phyloP scores from a whole-genome alignment of 2,797 vertebrate species.

The Molossus alvarezi region DNA sequence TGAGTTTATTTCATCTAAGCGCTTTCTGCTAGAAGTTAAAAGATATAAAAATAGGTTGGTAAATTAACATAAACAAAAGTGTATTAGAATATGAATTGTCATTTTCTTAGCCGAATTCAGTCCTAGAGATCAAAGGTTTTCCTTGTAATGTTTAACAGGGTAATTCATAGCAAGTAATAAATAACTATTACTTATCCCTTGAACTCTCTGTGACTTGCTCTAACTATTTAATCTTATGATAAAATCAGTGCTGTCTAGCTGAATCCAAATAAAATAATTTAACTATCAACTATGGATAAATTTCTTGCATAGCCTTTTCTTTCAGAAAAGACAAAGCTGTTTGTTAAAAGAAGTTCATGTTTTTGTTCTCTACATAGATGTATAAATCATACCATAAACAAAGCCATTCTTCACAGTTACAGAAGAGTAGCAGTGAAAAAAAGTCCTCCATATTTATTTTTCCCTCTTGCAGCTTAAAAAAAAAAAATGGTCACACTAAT shows the following conservation, averaged over 20 bases:
- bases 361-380: conserved; percentile 60
- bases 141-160: background rate
- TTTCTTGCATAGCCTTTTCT: conserved; percentile 28
- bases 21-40: conserved; percentile 20
- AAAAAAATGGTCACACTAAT: conserved; percentile 64
- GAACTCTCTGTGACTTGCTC: background rate
- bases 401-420: conserved; percentile 62
- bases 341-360: conserved; percentile 24
- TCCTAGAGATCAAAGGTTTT: background rate
- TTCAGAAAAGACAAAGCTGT: conserved; percentile 63
- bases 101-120: conserved; percentile 38
- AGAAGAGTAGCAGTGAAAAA: conserved; percentile 46
- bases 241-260: conserved; percentile 27
- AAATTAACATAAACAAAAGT: conserved; percentile 39
- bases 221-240: conserved; percentile 29
- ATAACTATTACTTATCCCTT: background rate
- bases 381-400: conserved; percentile 49
- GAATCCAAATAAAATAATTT: conserved; percentile 17
- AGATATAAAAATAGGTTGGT: background rate
- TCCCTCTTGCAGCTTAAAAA: conserved; percentile 57
- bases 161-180: conserved; percentile 53
- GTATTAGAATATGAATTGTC: background rate
- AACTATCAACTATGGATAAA: conserved; percentile 41
- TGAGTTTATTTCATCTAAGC: background rate
- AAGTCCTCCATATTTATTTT: conserved; percentile 57